These are phyloP conservation scores for Subacronicta megacephala DNA, from an alignment of 2,888 invertebrate species.

Conservation along the genomic window DNA sequence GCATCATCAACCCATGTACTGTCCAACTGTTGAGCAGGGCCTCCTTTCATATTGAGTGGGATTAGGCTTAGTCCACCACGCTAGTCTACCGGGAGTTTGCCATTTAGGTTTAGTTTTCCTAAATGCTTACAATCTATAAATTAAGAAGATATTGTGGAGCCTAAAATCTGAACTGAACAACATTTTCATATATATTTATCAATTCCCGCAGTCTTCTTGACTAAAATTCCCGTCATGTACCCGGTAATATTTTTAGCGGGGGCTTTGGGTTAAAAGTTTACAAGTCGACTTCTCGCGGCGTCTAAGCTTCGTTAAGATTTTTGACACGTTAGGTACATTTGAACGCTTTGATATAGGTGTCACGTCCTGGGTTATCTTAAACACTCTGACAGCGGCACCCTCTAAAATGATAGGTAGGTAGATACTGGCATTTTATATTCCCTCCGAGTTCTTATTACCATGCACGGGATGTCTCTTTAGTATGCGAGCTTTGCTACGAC, in stretches of 20 bases:
- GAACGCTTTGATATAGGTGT: slow-evolving; percentile 72
- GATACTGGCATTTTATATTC: slow-evolving; percentile 84
- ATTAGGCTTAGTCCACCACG: too few species aligned
- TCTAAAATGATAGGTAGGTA: slow-evolving; percentile 78
- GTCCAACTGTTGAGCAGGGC: too few species aligned
- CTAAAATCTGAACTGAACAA: not conserved
- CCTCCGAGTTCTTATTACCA: slow-evolving; percentile 81
- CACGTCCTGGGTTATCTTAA: slow-evolving; percentile 75
- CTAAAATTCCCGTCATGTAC: slow-evolving; percentile 45
- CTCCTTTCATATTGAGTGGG: too few species aligned
- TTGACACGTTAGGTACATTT: slow-evolving; percentile 66
- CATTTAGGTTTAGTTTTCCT: too few species aligned
- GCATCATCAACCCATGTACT: too few species aligned
- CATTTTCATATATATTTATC: slow-evolving; percentile 9
- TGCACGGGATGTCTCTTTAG: slow-evolving; percentile 83
- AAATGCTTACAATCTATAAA: too few species aligned
- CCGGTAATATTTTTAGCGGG: slow-evolving; percentile 45
- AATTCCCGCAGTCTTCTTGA: not conserved
- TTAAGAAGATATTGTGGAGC: too few species aligned
- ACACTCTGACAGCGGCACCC: slow-evolving; percentile 73
- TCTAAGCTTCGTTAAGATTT: slow-evolving; percentile 60
- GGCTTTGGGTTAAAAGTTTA: slow-evolving; percentile 45
- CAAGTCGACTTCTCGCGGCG: slow-evolving; percentile 46
- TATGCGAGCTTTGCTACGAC: slow-evolving; percentile 82
- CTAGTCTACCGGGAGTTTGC: too few species aligned